Conservation (phyloP, 2,113 vertebrate genomes). For the Equus quagga region DNA sequence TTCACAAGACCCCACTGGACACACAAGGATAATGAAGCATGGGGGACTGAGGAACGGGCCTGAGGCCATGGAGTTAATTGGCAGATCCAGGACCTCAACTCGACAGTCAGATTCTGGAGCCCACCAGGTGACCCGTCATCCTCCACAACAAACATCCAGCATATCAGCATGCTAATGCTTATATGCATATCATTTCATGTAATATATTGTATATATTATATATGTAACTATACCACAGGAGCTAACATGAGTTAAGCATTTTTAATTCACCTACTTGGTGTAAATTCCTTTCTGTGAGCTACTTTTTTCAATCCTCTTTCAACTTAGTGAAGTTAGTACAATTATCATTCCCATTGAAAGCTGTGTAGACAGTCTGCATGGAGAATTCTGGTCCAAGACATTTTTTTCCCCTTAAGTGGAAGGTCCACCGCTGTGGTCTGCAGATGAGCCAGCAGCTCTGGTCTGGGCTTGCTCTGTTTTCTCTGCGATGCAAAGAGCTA, state of each 20-base stretch:
- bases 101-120: not conserved
- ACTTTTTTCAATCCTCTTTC: not conserved
- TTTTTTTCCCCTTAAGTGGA: not conserved
- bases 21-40: not conserved
- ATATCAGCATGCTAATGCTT: not conserved
- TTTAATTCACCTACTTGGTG: not conserved
- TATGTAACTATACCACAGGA: not conserved
- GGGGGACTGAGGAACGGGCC: not conserved
- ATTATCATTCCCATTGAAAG: not conserved
- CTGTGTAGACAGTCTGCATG: not conserved
- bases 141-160: not conserved
- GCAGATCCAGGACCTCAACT: not conserved
- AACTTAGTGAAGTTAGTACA: not conserved
- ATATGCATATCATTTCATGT: not conserved
- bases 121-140: too few species aligned
- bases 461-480: not conserved
- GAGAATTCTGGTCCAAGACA: not conserved
- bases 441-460: not conserved
- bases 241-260: not conserved
- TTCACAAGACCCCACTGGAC: not conserved
- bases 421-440: not conserved
- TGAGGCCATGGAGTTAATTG: not conserved
- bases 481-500: not conserved
- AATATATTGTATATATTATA: not conserved
- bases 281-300: not conserved